phyloP scores from a whole-genome alignment of 2,888 invertebrate genomes.

The Hoplodrina ambigua region DNA sequence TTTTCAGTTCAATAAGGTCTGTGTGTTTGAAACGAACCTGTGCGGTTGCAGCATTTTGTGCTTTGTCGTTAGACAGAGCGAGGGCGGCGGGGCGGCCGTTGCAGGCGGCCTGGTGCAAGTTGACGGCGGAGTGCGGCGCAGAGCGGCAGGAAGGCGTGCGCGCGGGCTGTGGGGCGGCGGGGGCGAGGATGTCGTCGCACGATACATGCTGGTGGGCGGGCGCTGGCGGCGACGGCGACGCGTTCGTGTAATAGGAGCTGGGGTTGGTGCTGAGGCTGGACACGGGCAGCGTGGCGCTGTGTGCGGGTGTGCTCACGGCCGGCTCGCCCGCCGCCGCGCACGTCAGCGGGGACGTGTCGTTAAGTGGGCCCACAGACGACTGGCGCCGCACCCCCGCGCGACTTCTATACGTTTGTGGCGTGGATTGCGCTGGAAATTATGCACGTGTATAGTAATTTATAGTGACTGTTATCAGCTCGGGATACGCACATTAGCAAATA shows the following conservation, averaged over 20 bases:
- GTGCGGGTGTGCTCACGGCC: conserved; percentile 86
- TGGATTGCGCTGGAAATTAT: conserved; percentile 90
- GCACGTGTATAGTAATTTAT: conserved; percentile 43
- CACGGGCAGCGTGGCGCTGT: conserved; percentile 88
- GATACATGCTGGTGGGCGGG: conserved; percentile 84
- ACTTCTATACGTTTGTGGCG: conserved; percentile 91
- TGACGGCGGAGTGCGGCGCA: conserved; percentile 87
- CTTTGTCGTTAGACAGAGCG: conserved; percentile 76
- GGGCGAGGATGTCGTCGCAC: conserved; percentile 86
- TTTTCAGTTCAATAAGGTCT: neutral
- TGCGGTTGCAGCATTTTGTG: conserved; percentile 74
- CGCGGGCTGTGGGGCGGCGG: conserved; percentile 76
- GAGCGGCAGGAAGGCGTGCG: conserved; percentile 85
- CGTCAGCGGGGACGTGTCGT: conserved; percentile 88
- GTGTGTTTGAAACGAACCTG: conserved; percentile 66
- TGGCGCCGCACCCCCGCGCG: conserved; percentile 91
- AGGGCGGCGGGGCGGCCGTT: conserved; percentile 82
- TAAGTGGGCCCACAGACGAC: conserved; percentile 91
- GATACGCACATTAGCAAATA: conserved; percentile 11
- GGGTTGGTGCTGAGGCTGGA: conserved; percentile 89
- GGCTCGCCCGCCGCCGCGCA: conserved; percentile 80
- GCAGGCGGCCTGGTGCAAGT: conserved; percentile 80
- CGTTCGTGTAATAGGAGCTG: conserved; percentile 91
- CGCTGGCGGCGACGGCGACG: conserved; percentile 90
- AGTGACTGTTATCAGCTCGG: conserved; percentile 14